Base-by-base conservation (phyloP, 2,113 vertebrate species). In the Sinocyclocheilus grahami region DNA sequence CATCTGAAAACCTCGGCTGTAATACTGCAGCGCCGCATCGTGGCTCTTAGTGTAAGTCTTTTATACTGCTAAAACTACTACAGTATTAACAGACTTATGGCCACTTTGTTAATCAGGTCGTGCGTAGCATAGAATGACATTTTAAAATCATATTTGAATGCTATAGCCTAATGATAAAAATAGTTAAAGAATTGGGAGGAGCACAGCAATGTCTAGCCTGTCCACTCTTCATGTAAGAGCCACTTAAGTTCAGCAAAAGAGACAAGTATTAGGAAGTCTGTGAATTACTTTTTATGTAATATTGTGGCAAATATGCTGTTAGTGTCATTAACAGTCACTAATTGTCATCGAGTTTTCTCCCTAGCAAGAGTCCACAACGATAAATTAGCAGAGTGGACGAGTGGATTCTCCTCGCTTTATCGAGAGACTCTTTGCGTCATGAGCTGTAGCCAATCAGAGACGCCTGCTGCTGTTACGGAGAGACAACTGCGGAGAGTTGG, bases 1-100 rank as follows among this genome's bases (percentile, higher is more conserved):
- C 27, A 16, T 82, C 27, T 24, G 1, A 11, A 1, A 39, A 71
- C 24, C n/a, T 1, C 16, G 20, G 5, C 27, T 37, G 33, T n/a
- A 48, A 72, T 24, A 27, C 5, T 75, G 67, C 51, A 92, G 89
- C 88, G 89, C 90, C 91, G 8, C 53, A 75, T 76, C 22, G 16
- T 5, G 65, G 81, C 0, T 22, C 3, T 81, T 12, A 5, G 1
- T 12, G 11, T 18, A 9, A 4, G 0, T 5, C 4, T 16, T 33
- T 33, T 16, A 18, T 16, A 16, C 51, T 53, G 4, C 13, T 16
- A 53, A 53, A 3, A 8, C 30, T 69, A 33, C 5, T 14, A 27
- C 12, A 13, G 53, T 20, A 55, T 55, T 22, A 22, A 9, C 65
- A 18, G 2, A 69, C 14, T 33, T 16, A 33, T 18, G 65, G 65